Conservation (phyloP, 2,113 vertebrate genomes). For the Thamnophis sirtalis region DNA sequence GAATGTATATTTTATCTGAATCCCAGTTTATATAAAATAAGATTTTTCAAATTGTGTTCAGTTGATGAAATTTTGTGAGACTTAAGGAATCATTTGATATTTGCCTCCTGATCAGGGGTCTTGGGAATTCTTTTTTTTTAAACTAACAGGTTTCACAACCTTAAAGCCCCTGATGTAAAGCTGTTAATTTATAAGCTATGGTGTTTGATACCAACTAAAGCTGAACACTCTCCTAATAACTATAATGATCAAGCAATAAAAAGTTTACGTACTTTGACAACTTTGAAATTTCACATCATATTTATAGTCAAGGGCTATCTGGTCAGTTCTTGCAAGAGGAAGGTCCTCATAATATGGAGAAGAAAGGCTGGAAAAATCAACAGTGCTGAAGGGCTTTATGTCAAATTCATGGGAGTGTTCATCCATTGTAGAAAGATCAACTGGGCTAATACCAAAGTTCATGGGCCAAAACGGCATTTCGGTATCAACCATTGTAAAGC, state of each 20-base stretch:
- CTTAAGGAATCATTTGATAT: background rate
- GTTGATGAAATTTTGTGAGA: background rate
- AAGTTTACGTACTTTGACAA: constrained; percentile 72
- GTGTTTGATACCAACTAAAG: background rate
- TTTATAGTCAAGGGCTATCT: constrained; percentile 82
- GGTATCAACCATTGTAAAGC: constrained; percentile 91
- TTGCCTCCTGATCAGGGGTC: background rate
- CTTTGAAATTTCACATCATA: constrained; percentile 84
- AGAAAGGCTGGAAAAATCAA: constrained; percentile 87
- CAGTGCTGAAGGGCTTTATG: constrained; percentile 87
- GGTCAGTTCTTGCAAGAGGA: constrained; percentile 73
- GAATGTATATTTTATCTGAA: background rate
- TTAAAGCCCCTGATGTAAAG: background rate
- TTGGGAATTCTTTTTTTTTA: background rate
- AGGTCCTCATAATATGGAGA: constrained; percentile 80
- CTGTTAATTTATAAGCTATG: background rate
- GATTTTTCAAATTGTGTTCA: background rate
- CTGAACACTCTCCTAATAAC: background rate
- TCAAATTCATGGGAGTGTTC: constrained; percentile 86
- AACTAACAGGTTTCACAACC: background rate
- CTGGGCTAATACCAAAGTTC: constrained; percentile 82
- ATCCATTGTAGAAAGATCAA: constrained; percentile 85
- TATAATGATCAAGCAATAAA: background rate
- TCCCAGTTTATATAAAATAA: background rate
- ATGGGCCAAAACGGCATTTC: constrained; percentile 94